Percentiles rank a stretch among this genome's conserved stretches.
Evolutionary conservation across 2,888 invertebrate genomes (phyloP).

Genomic region (Chaetogeoica ovagalla): DNA sequence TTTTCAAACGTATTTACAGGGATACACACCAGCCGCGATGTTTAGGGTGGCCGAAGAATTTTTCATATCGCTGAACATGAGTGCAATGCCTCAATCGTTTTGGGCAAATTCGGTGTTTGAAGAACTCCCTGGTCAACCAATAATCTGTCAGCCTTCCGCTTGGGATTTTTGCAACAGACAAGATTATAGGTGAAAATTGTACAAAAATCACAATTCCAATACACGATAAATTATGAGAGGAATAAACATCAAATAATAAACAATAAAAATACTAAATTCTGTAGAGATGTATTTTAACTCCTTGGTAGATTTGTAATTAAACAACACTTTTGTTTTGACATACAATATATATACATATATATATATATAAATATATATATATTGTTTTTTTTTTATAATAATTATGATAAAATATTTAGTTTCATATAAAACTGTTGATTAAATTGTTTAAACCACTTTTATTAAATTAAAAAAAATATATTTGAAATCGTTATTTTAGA

Average conservation of each 20-base stretch:
- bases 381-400: too few species aligned
- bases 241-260: too few species aligned
- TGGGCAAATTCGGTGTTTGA: slow-evolving; percentile 84
- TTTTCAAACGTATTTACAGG: slow-evolving; percentile 62
- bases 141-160: slow-evolving; percentile 84
- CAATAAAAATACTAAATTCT: not conserved
- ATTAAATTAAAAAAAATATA: too few species aligned
- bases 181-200: slow-evolving; percentile 73
- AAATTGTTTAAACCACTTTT: too few species aligned
- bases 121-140: slow-evolving; percentile 74
- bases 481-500: too few species aligned
- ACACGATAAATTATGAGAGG: not conserved
- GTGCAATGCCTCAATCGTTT: slow-evolving; percentile 81
- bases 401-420: too few species aligned
- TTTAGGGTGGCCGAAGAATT: slow-evolving; percentile 89
- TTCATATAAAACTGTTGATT: too few species aligned
- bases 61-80: slow-evolving; percentile 86
- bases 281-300: not conserved
- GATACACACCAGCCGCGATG: slow-evolving; percentile 79
- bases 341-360: too few species aligned
- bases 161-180: slow-evolving; percentile 92
- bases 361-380: too few species aligned
- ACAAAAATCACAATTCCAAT: not conserved
- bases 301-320: not conserved
- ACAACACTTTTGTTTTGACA: not conserved